Base-by-base conservation (phyloP, 2,797 vertebrate genomes). In the Neomorphus geoffroyi region DNA sequence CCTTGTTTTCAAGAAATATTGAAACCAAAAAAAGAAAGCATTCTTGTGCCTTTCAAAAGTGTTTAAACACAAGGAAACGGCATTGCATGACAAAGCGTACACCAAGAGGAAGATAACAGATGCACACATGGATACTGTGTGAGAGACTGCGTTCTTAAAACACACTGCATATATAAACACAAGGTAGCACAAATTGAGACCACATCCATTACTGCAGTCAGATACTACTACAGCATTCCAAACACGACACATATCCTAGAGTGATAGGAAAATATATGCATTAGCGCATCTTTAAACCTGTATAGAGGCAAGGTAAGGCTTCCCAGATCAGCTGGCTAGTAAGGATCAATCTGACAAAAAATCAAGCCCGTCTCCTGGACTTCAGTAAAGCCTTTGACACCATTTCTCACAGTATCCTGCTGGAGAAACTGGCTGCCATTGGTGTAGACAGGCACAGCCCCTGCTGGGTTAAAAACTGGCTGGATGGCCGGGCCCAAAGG, bases 141-240 rank as follows among this genome's bases (percentile, higher is more conserved):
- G 11, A 27, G 39, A 58, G 39, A 60, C 10, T 4, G n/a, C 53
- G 43, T 22, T 56, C 62, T 80, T 37, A n/a, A 18, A 60, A 46
- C 16, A 18, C 22, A 37, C 10, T 10, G 15, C 13, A 35, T 18
- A 6, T 24, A 24, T 1, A 43, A 80, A 30, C 7, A 27, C 43
- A 64, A 54, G 41, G 33, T 5, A 74, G 54, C 32, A 43, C 0
- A 0, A 23, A 26, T 0, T 18, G 21, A n/a, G 43, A 43, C 41
- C 67, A 56, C 10, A 28, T 15, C 43, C 9, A 4, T 57, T 57
- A 19, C n/a, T 30, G 48, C 45, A 48, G 28, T 23, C 24, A 46
- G 48, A 35, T 45, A 17, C 53, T 33, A 66, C 27, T 61, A 66
- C 19, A 48, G 18, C 27, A 39, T 18, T 45, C 18, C 3, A n/a